A percentile compares a stretch with the other conserved stretches of the same genome.
These are phyloP conservation scores for Dufourea novaeangliae DNA, from an alignment of 1,140 invertebrate species.

Conservation along the genomic window DNA sequence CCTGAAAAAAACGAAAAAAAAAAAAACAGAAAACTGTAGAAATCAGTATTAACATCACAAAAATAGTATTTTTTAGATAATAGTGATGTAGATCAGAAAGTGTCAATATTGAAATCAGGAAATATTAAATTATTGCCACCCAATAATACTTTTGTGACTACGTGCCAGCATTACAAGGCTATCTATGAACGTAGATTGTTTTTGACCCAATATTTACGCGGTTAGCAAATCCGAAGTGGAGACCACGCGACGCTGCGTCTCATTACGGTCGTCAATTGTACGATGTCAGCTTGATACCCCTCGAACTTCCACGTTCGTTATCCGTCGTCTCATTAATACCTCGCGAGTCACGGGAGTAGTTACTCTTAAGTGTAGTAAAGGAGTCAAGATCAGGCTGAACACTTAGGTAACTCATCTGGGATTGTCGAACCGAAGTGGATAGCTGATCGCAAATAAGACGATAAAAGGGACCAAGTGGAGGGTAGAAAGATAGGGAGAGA, in stretches of 20 bases:
- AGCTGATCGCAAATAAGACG: constrained; percentile 46
- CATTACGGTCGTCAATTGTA: neutral
- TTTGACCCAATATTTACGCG: neutral
- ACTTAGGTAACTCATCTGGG: constrained; percentile 27
- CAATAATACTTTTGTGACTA: neutral
- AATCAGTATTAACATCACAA: too few relatives aligned
- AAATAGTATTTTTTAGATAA: too few relatives aligned
- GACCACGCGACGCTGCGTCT: neutral
- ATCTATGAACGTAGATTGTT: neutral
- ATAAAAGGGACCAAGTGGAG: constrained; percentile 24
- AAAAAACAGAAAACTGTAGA: too few relatives aligned
- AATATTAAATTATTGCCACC: too few relatives aligned
- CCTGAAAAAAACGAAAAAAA: too few relatives aligned
- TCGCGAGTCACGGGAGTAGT: constrained; percentile 7
- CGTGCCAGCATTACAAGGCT: neutral
- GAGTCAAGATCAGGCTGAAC: constrained; percentile 35
- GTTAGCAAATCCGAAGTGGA: neutral
- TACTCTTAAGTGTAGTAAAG: constrained; percentile 19
- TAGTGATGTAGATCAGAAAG: too few relatives aligned
- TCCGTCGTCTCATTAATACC: constrained; percentile 31
- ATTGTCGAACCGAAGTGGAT: constrained; percentile 19
- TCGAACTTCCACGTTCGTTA: constrained; percentile 23
- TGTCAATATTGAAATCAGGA: too few relatives aligned
- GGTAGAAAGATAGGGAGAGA: too few relatives aligned
- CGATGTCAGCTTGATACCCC: constrained; percentile 6